A percentile compares a stretch with the other conserved stretches of the same genome.
Evolutionary conservation across 2,888 invertebrate genomes (phyloP).

Genomic region (Orchesella flavescens): DNA sequence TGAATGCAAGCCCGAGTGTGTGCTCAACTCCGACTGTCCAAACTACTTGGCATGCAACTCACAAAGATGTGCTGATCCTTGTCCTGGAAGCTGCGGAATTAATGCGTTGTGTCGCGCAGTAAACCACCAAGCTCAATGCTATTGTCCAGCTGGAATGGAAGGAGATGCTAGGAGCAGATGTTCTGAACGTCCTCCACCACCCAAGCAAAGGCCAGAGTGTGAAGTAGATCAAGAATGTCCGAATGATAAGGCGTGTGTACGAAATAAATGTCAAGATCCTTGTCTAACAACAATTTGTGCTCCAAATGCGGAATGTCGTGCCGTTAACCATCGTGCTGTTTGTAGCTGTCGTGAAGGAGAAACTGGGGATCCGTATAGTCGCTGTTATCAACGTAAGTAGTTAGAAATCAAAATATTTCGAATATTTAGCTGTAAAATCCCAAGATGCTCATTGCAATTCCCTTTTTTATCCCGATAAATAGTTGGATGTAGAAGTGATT

Average conservation of each 20-base stretch:
- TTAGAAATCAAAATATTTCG: too few relatives aligned
- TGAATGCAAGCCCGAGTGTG: constrained; percentile 80
- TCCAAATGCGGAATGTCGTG: constrained; percentile 82
- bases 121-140: constrained; percentile 88
- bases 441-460: constrained; percentile 25
- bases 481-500: constrained; percentile 87
- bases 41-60: constrained; percentile 88
- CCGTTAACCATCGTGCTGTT: constrained; percentile 85
- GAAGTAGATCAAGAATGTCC: constrained; percentile 84
- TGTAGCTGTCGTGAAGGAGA: constrained; percentile 88
- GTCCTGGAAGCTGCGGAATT: constrained; percentile 77
- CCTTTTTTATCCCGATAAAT: constrained; percentile 72
- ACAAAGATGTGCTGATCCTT: constrained; percentile 81
- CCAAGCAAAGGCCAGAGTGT: constrained; percentile 87
- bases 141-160: constrained; percentile 85
- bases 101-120: constrained; percentile 87
- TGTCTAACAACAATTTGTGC: constrained; percentile 78
- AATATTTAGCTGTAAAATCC: constrained; percentile 1
- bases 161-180: constrained; percentile 87
- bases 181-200: constrained; percentile 78
- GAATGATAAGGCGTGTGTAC: constrained; percentile 88
- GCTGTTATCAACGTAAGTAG: constrained; percentile 31
- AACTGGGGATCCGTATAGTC: constrained; percentile 78
- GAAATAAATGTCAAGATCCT: constrained; percentile 84
- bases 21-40: constrained; percentile 90